These are phyloP conservation scores for Eulimnadia texana DNA, from an alignment of 1,140 invertebrate species.

Conservation along the genomic window DNA sequence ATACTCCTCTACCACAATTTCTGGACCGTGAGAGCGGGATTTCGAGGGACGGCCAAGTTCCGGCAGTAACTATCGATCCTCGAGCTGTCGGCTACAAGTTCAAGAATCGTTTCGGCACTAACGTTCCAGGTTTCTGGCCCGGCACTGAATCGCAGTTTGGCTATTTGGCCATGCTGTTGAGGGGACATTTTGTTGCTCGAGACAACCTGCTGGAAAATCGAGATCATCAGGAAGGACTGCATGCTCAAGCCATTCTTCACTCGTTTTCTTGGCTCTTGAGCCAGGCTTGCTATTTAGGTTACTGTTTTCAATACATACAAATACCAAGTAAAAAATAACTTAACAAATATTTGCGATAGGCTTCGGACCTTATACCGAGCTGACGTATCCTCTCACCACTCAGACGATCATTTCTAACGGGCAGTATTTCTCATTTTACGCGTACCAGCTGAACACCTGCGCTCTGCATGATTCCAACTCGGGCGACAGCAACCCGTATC, in stretches of 20 bases:
- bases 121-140: conserved; percentile 69
- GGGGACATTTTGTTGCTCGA: conserved; percentile 24
- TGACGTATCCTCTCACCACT: conserved; percentile 72
- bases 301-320: background rate
- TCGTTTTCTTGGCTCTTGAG: conserved; percentile 63
- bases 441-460: conserved; percentile 79
- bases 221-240: conserved; percentile 43
- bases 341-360: conserved; percentile 32
- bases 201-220: conserved; percentile 30
- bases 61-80: conserved; percentile 40
- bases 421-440: conserved; percentile 60
- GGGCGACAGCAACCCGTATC: conserved; percentile 40
- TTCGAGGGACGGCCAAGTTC: conserved; percentile 37
- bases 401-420: conserved; percentile 78
- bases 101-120: conserved; percentile 43
- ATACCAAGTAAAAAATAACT: too few species aligned
- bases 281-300: conserved; percentile 68
- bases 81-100: conserved; percentile 36
- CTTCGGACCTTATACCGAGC: conserved; percentile 69
- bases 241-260: conserved; percentile 52
- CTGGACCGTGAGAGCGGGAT: conserved; percentile 38
- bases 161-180: conserved; percentile 50
- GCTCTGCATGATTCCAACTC: conserved; percentile 39
- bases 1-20: conserved; percentile 44
- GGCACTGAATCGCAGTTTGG: conserved; percentile 56